These are phyloP conservation scores for Danionella cerebrum DNA, from an alignment of 2,113 vertebrate species.

Conservation along the genomic window DNA sequence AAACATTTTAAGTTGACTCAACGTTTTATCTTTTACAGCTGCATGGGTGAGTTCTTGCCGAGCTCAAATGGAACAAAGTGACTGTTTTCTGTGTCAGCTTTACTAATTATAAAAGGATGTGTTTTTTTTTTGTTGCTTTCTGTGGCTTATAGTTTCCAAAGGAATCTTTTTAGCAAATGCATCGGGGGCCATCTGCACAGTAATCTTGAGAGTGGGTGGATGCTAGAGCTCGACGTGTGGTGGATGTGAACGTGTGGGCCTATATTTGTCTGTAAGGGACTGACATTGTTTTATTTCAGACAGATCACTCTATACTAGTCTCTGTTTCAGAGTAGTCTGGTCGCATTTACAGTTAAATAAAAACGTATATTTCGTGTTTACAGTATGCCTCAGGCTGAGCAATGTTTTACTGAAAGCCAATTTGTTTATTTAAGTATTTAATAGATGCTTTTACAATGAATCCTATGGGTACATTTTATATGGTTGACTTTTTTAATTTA, in stretches of 20 bases:
- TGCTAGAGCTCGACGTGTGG: slow-evolving; percentile 7
- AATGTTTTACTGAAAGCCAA: too few relatives aligned
- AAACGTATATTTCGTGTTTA: not conserved
- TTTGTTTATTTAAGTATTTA: too few relatives aligned
- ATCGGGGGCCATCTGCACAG: not conserved
- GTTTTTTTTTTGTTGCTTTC: not conserved
- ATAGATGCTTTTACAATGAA: too few relatives aligned
- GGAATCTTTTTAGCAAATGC: not conserved
- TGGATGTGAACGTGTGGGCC: not conserved
- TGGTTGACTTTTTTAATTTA: too few relatives aligned
- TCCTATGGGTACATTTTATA: too few relatives aligned
- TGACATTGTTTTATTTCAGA: not conserved
- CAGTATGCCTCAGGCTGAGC: not conserved
- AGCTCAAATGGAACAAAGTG: too few relatives aligned
- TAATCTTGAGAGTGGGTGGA: slow-evolving; percentile 21
- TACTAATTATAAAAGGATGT: not conserved
- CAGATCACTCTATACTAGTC: not conserved
- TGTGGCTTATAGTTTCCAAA: not conserved
- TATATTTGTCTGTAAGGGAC: not conserved
- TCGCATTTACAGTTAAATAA: not conserved
- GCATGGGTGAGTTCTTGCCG: too few relatives aligned
- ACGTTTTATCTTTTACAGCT: too few relatives aligned
- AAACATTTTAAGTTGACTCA: too few relatives aligned
- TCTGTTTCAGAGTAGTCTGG: not conserved
- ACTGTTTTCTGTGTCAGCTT: too few relatives aligned